Evolutionary conservation across 53 echinoderm and acorn worm genomes (phyloP), one percentile per base, ranked within the genome.

Genomic region (Echinarachnius parma): DNA sequence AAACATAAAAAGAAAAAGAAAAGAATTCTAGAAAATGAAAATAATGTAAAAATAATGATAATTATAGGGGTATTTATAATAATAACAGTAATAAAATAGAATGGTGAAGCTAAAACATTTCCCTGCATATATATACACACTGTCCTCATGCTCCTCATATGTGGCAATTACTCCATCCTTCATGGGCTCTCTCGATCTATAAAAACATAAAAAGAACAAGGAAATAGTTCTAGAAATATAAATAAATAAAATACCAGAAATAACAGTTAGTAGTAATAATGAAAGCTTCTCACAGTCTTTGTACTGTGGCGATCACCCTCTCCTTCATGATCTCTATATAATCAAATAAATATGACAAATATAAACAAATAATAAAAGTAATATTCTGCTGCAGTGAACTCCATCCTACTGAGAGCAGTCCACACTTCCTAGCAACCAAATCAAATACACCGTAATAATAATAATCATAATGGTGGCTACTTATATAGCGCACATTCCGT

Each of bases 141-240:
- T 96, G 75, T 96, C 96, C 31, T 96, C 96, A 32, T 96, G 96
- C 30, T 96, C 96, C 46, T 96, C 96, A 33, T 96, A 96, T 21
- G 91, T 91, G 13, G 96, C 85, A 2, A 96, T 87, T 2, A 91
- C 85, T 15, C 88, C 96, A 66, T 96, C 96, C 48, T 87, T 82
- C 14, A 84, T 61, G 0, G 96, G 91, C 48, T 96, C 96, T 54
- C 82, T 87, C 45, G 91, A 46, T 71, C 91, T 96, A 61, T 19
- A 46, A 60, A 76, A 7, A 49, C 7, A 42, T 20, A 78, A 16
- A 21, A 34, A 28, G 21, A 76, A 29, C 10, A 58, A 42, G 19
- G 13, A 53, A 39, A 19, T 45, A 3, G n/a, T 20, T 25, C 5
- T 25, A 2, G 19, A 49, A 19, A 4, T 7, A 4, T 4, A 49